phyloP scores from a whole-genome alignment of 2,797 vertebrate genomes.

The Crocodylus rhombifer region DNA sequence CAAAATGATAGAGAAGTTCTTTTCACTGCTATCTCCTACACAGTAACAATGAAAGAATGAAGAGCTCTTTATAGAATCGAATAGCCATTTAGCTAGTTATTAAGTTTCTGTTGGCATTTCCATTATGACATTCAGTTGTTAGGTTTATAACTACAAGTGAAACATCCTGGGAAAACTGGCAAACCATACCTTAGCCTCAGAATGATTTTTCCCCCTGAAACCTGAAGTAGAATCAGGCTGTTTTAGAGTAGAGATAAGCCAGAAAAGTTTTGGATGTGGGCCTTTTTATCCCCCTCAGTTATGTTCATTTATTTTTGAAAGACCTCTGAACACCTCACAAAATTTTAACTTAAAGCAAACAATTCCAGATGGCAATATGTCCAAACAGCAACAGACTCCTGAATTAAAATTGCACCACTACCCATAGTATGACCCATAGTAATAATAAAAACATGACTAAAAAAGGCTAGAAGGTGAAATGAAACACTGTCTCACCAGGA shows the following conservation, averaged over 20 bases:
- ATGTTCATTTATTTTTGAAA: background rate
- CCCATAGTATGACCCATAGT: background rate
- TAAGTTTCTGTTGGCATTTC: background rate
- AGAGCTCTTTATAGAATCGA: background rate
- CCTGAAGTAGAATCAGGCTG: background rate
- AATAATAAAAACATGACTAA: background rate
- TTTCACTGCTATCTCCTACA: background rate
- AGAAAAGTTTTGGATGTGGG: background rate
- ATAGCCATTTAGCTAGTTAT: slow-evolving; percentile 18
- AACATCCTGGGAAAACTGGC: background rate
- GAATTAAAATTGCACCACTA: background rate
- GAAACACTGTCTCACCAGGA: background rate
- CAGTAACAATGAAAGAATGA: slow-evolving; percentile 9
- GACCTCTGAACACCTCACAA: background rate
- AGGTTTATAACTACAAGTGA: slow-evolving; percentile 33
- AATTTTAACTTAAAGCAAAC: background rate
- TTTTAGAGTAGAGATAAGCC: background rate
- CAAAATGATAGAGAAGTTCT: slow-evolving; percentile 13
- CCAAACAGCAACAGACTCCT: background rate
- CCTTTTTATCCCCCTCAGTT: background rate
- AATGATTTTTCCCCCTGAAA: background rate
- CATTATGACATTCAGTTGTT: background rate
- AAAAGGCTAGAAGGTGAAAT: background rate
- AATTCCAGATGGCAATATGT: background rate
- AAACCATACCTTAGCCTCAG: background rate